Evolutionary conservation across 2,797 vertebrate genomes (phyloP).

Genomic region (Rhinoraja longicauda): DNA sequence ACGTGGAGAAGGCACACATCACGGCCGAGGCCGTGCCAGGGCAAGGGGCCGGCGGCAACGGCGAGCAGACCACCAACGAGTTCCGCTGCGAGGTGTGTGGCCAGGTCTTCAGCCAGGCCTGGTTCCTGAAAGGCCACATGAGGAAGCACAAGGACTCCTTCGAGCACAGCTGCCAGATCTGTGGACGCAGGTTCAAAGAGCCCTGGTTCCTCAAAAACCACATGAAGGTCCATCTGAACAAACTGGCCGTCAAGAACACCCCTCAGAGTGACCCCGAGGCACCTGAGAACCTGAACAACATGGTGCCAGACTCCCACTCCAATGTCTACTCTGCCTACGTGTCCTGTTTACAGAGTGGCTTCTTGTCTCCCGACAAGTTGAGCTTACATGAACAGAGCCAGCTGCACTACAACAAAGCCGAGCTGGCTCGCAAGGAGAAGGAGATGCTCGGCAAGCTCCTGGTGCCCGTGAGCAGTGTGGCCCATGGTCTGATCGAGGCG

Average conservation of each 20-base stretch:
- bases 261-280: constrained; percentile 80
- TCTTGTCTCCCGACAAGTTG: constrained; percentile 84
- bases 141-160: constrained; percentile 98
- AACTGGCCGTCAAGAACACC: constrained; percentile 91
- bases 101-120: constrained; percentile 95
- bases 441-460: constrained; percentile 92
- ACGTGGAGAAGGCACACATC: constrained; percentile 96
- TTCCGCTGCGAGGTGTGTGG: constrained; percentile 94
- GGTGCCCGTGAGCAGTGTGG: constrained; percentile 77
- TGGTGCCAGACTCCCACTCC: constrained; percentile 90
- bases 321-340: constrained; percentile 93
- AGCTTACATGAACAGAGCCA: constrained; percentile 80
- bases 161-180: constrained; percentile 97
- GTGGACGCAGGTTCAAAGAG: constrained; percentile 94
- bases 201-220: constrained; percentile 99
- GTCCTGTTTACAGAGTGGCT: constrained; percentile 91
- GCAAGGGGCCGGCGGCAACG: constrained; percentile 65
- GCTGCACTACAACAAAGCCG: constrained; percentile 77
- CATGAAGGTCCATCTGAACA: constrained; percentile 99
- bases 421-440: constrained; percentile 86
- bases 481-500: constrained; percentile 78
- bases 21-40: constrained; percentile 88
- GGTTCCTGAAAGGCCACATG: constrained; percentile 99
- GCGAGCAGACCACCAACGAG: constrained; percentile 76
- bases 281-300: constrained; percentile 73